These are phyloP conservation scores for Cephus sareptanus DNA, from an alignment of 2,888 invertebrate genomes.

Conservation along the genomic window DNA sequence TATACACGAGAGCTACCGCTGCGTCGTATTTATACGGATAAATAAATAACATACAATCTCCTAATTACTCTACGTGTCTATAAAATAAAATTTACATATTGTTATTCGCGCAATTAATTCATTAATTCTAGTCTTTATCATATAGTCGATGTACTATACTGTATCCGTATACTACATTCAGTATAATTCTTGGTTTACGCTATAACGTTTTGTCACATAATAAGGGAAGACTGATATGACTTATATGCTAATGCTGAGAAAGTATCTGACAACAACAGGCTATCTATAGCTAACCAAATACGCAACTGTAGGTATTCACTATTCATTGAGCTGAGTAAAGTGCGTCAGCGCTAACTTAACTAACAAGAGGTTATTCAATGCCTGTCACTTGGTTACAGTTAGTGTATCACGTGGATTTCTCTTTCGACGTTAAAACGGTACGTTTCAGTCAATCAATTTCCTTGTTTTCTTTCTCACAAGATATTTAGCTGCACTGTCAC, in stretches of 20 bases:
- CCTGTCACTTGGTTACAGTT: background rate
- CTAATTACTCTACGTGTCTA: background rate
- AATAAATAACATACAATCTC: background rate
- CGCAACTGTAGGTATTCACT: background rate
- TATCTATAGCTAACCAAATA: background rate
- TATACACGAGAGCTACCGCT: background rate
- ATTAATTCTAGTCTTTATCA: background rate
- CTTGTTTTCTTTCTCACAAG: too few species aligned
- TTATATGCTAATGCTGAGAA: background rate
- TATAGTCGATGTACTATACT: background rate
- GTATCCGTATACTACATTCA: background rate
- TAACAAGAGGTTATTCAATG: background rate
- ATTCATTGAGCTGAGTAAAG: background rate
- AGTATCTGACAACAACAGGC: background rate
- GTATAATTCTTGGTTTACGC: background rate
- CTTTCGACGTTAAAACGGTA: background rate
- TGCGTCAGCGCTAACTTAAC: background rate
- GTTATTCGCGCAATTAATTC: background rate
- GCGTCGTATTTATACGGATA: background rate
- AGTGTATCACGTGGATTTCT: background rate
- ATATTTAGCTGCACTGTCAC: too few species aligned
- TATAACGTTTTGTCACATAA: background rate
- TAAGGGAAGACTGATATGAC: background rate
- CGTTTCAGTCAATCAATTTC: background rate
- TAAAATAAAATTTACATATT: background rate